phyloP scores from a whole-genome alignment of 2,888 invertebrate genomes.

The Macrophya annulata region DNA sequence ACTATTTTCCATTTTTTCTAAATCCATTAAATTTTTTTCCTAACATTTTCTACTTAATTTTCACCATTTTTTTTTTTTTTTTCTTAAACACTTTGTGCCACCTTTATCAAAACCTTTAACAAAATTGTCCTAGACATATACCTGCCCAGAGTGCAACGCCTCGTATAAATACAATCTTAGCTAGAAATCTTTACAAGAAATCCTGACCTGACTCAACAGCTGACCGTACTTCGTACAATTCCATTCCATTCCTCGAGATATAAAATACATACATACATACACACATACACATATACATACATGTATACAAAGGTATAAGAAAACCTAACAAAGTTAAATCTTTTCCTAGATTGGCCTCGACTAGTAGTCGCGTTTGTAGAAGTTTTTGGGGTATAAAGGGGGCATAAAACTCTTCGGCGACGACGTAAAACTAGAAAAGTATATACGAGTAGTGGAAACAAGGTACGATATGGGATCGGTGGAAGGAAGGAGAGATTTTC shows the following conservation, averaged over 20 bases:
- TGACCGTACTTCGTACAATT: neutral
- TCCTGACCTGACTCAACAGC: constrained; percentile 33
- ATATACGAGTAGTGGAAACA: neutral
- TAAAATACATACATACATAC: neutral
- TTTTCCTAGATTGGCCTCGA: constrained; percentile 56
- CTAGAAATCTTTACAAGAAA: neutral
- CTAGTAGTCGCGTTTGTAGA: constrained; percentile 14
- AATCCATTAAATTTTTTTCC: too few relatives aligned
- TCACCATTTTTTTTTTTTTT: neutral
- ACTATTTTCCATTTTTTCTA: too few relatives aligned
- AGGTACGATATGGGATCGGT: neutral
- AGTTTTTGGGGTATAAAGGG: neutral
- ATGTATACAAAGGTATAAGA: neutral
- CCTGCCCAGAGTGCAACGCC: neutral
- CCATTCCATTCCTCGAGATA: neutral
- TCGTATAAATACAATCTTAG: neutral
- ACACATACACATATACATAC: neutral
- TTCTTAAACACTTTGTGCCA: neutral
- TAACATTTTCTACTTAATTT: too few relatives aligned
- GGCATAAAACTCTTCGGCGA: constrained; percentile 26
- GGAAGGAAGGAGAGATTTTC: neutral
- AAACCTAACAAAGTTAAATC: constrained; percentile 41
- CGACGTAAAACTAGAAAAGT: constrained; percentile 8
- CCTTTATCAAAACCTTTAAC: neutral
- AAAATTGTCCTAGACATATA: neutral